A percentile compares a stretch with the other conserved stretches of the same genome.
Conservation (phyloP, 37 sponge, comb jelly and placozoan genomes). For the Ephydatia muelleri region DNA sequence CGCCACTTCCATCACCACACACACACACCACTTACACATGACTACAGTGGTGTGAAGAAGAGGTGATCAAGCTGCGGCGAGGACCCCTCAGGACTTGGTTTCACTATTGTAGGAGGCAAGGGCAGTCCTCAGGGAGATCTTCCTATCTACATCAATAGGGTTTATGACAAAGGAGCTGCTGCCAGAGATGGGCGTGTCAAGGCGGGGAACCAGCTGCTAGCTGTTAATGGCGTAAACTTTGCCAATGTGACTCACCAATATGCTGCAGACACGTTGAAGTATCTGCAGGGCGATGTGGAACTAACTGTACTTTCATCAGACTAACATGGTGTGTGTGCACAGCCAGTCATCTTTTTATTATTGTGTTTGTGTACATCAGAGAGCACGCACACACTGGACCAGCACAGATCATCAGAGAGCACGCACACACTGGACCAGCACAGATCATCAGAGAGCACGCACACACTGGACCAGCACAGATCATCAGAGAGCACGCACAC, state of each 20-base stretch:
- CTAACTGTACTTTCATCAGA: conserved; percentile 51
- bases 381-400: no score
- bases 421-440: no score
- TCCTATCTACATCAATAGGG: conserved; percentile 75
- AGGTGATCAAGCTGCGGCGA: conserved; percentile 45
- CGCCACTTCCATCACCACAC: no score
- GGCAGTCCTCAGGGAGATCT: conserved; percentile 69
- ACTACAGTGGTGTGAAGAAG: conserved; percentile 1
- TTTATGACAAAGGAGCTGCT: conserved; percentile 72
- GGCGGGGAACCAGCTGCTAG: conserved; percentile 63
- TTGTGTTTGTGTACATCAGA: no score
- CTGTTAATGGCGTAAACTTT: conserved; percentile 80
- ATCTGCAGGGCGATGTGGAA: conserved; percentile 57
- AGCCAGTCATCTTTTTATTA: no score
- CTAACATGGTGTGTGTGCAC: background rate
- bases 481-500: no score
- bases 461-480: no score
- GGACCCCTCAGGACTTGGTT: conserved; percentile 79
- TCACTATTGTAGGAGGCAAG: conserved; percentile 83
- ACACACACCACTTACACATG: no score
- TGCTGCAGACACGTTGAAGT: conserved; percentile 71
- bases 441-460: no score
- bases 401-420: no score
- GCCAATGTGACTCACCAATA: conserved; percentile 59
- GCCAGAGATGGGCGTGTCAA: conserved; percentile 54